Evolutionary conservation across 2,888 invertebrate genomes (phyloP), one percentile per base, ranked within the genome.

Genomic region (Epistrophe grossulariae): DNA sequence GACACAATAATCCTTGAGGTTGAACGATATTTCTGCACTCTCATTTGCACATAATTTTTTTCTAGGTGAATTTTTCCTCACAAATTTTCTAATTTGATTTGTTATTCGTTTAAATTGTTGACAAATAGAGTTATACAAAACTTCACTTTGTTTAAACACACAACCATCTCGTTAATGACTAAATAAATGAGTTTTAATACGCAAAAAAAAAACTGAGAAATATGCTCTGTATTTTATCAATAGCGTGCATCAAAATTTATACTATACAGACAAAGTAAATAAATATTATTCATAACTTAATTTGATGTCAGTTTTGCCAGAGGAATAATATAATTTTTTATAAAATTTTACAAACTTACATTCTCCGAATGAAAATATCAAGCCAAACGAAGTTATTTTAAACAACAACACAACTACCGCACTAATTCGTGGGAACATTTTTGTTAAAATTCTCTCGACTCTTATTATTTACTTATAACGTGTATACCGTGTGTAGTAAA

Each of bases 241-340:
- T 40, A n/a, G 62, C 62, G 28, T 62, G 62, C 24, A 62, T 62
- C 62, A 28, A 43, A 62, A 43, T 13, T 4, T 10, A 60, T 17
- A 24, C 24, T 24, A n/a, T 24, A 24, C 24, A 24, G 3, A 24
- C 24, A 24, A 3, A 10, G 8, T 28, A n/a, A 31, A n/a, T 28
- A 8, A 55, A 28, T 55, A 55, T 55, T n/a, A n/a, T 55, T 55
- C n/a, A 55, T 31, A 9, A 31, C 15, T 31, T 2, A 8, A 15
- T 15, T 28, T 31, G 15, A 55, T 55, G 4, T 28, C 10, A 8
- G 4, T 55, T 15, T 55, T 55, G 0, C 4, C 0, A 13, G 8
- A 52, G 11, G 24, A 24, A 24, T 24, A 1, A 24, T 24, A 11
- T 11, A 7, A 50, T 50, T 5, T 6, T 19, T 50, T 24, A n/a